Percentiles rank a stretch among this genome's conserved stretches.
These are phyloP conservation scores for Ectropis grisescens DNA, from an alignment of 1,140 invertebrate species.

Conservation along the genomic window DNA sequence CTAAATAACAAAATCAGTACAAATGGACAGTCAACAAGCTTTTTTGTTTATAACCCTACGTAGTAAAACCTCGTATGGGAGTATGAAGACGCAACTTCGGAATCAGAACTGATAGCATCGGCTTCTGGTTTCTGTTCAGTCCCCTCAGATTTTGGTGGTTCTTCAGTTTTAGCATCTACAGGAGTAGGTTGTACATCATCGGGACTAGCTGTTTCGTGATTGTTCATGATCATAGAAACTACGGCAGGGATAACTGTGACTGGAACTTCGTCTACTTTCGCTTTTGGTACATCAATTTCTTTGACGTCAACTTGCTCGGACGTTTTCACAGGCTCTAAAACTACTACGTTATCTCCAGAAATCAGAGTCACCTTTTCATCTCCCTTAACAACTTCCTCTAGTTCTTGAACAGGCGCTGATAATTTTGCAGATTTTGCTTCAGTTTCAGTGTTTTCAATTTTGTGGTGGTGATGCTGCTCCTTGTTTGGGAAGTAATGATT, in stretches of 20 bases:
- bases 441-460: conserved; percentile 9
- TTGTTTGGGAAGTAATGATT: conserved; percentile 53
- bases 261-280: conserved; percentile 18
- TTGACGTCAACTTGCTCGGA: background rate
- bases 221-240: conserved; percentile 12
- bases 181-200: background rate
- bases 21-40: too few relatives aligned
- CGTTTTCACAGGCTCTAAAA: background rate
- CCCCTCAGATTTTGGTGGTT: conserved; percentile 1
- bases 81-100: conserved; percentile 50
- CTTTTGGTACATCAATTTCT: conserved; percentile 11
- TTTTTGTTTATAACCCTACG: conserved; percentile 31
- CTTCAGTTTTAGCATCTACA: background rate
- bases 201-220: conserved; percentile 4
- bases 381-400: too few relatives aligned
- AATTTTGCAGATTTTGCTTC: conserved; percentile 10
- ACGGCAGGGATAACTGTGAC: conserved; percentile 18
- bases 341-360: conserved; percentile 6
- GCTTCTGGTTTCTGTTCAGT: conserved; percentile 11
- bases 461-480: conserved; percentile 21
- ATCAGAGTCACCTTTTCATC: conserved; percentile 6
- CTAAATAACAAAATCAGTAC: too few relatives aligned
- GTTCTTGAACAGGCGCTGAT: too few relatives aligned
- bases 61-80: conserved; percentile 51
- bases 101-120: conserved; percentile 27